phyloP scores from a whole-genome alignment of 2,113 vertebrate genomes.

The Pampusana beccarii region DNA sequence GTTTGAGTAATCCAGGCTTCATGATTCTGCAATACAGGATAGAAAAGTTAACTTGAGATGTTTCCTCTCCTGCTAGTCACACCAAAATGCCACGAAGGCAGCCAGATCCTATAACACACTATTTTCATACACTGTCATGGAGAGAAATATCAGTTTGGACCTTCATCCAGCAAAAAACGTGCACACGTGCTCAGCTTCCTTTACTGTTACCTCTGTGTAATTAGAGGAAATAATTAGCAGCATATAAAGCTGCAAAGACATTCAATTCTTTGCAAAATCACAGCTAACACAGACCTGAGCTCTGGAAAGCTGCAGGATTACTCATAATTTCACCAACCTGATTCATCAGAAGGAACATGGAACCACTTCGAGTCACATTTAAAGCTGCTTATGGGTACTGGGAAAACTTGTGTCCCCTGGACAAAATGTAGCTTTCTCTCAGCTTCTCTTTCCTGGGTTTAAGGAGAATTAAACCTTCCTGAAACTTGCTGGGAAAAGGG shows the following conservation, averaged over 20 bases:
- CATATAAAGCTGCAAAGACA: not conserved
- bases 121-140: fast-evolving
- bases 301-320: not conserved
- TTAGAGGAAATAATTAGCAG: not conserved
- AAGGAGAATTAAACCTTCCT: slow-evolving; percentile 15
- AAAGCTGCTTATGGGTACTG: not conserved
- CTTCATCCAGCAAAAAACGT: not conserved
- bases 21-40: not conserved
- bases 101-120: not conserved
- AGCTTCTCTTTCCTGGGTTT: not conserved
- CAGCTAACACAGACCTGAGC: not conserved
- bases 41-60: not conserved
- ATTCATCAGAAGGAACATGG: not conserved
- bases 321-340: not conserved
- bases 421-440: not conserved
- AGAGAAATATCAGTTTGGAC: not conserved
- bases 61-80: not conserved
- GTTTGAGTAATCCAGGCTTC: not conserved
- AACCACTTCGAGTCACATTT: not conserved
- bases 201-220: not conserved
- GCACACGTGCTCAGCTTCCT: not conserved
- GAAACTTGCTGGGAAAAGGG: not conserved
- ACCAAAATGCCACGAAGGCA: not conserved
- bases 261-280: not conserved
- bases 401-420: not conserved